Base-by-base conservation (phyloP, 2,113 vertebrate species). In the Apaloderma vittatum region DNA sequence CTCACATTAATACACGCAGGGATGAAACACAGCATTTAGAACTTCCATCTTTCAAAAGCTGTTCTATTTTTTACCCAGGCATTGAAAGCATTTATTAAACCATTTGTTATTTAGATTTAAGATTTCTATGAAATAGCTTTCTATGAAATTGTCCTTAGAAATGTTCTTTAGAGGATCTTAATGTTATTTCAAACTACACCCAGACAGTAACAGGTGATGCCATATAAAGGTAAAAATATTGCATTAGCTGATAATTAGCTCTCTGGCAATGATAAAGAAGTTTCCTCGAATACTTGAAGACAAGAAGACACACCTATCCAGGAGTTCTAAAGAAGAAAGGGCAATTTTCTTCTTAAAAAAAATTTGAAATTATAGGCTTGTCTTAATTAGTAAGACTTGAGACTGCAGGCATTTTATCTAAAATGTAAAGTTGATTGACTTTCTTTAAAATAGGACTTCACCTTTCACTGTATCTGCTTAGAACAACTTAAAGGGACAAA, bases 61-160 rank as follows among this genome's bases (percentile, higher is more conserved):
- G 21, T n/a, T 79, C 57, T 62, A 57, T 51, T 90, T 94, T 89
- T 81, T 6, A 59, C 21, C 26, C 34, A 27, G 74, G 48, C 37
- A 62, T 24, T 59, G 72, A 90, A 95, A 68, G 19, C 22, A 59
- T 45, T 82, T 85, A 43, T 88, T 84, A 77, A 94, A 52, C 14
- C 11, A 95, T 66, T 79, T 86, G 7, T 32, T 92, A 81, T 43
- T 94, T 52, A 87, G n/a, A 95, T 75, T 86, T 86, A 48, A 46
- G 58, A 6, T 87, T 48, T 78, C 48, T 65, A 32, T 63, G 51
- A 86, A 94, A 59, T 34, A 61, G 21, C 8, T 72, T 84, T 91
- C 49, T 57, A 36, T 48, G 18, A 94, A 92, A 61, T 32, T 49
- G 54, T 70, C 30, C 43, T 88, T 70, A 40, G 71, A 83, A 93